Evolutionary conservation across 1,140 invertebrate species (phyloP).

Genomic region (Acromyrmex charruanus): DNA sequence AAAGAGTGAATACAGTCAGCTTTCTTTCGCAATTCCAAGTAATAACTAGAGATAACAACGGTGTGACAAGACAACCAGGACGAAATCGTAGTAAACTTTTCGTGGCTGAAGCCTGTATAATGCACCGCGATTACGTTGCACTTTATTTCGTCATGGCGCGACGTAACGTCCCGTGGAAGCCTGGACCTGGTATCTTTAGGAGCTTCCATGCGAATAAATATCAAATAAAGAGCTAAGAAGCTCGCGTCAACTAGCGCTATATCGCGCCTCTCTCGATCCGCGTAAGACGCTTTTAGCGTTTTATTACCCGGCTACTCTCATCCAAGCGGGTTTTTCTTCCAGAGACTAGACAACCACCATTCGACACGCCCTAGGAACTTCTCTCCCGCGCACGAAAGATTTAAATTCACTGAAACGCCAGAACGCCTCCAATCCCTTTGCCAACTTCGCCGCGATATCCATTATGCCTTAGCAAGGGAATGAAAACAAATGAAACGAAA

Average conservation of each 20-base stretch:
- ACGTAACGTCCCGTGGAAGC: not conserved
- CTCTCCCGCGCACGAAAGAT: slow-evolving; percentile 47
- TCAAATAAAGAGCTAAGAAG: slow-evolving; percentile 66
- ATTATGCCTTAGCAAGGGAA: slow-evolving; percentile 54
- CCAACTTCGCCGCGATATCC: slow-evolving; percentile 55
- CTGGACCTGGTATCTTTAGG: slow-evolving; percentile 27
- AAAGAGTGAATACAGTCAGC: too few species aligned
- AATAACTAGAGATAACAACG: slow-evolving; percentile 39
- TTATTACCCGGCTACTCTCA: slow-evolving; percentile 79
- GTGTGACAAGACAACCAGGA: slow-evolving; percentile 23
- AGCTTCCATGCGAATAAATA: slow-evolving; percentile 67
- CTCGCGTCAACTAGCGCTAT: slow-evolving; percentile 63
- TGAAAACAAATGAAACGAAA: slow-evolving; percentile 63
- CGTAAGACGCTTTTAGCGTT: slow-evolving; percentile 82
- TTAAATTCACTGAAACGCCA: slow-evolving; percentile 66
- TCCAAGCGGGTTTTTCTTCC: slow-evolving; percentile 71
- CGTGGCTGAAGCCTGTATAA: slow-evolving; percentile 36
- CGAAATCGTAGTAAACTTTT: slow-evolving; percentile 31
- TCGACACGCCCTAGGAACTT: slow-evolving; percentile 62
- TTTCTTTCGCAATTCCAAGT: not conserved
- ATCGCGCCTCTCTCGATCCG: slow-evolving; percentile 69
- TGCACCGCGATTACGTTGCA: slow-evolving; percentile 44
- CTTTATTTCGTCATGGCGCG: slow-evolving; percentile 46
- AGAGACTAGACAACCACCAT: slow-evolving; percentile 65
- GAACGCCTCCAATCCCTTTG: slow-evolving; percentile 58